Evolutionary conservation across 2,797 vertebrate genomes (phyloP).

Genomic region (Apogon hyalosoma): DNA sequence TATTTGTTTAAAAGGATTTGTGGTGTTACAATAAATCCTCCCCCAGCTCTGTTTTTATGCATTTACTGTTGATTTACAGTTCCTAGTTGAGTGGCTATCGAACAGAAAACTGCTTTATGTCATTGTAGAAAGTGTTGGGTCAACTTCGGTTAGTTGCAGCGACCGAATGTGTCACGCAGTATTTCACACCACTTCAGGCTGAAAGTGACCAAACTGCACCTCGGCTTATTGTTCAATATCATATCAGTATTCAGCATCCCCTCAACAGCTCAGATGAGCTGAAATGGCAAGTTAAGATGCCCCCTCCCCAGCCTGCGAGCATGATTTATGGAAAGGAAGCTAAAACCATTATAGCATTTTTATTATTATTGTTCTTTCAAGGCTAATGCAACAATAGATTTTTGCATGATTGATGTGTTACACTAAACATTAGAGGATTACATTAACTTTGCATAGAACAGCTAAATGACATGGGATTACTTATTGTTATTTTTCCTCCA

Average conservation of each 20-base stretch:
- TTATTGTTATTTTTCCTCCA: conserved; percentile 86
- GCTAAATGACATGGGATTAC: conserved; percentile 88
- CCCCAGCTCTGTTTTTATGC: conserved; percentile 79
- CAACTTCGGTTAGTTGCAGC: conserved; percentile 73
- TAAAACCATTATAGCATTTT: conserved; percentile 89
- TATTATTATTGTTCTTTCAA: conserved; percentile 92
- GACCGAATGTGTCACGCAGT: conserved; percentile 66
- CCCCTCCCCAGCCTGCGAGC: conserved; percentile 70
- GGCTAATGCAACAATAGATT: conserved; percentile 91
- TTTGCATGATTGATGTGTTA: conserved; percentile 89
- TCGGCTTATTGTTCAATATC: conserved; percentile 81
- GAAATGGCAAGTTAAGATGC: conserved; percentile 86
- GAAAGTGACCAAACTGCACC: conserved; percentile 77
- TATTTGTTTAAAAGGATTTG: conserved; percentile 86
- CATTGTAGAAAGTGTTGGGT: conserved; percentile 79
- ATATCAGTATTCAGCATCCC: conserved; percentile 85
- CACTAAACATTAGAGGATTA: conserved; percentile 90
- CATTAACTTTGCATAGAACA: conserved; percentile 89
- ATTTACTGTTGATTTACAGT: conserved; percentile 86
- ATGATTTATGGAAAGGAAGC: conserved; percentile 90
- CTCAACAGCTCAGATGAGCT: conserved; percentile 83
- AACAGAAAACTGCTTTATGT: conserved; percentile 82
- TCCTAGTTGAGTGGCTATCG: conserved; percentile 81
- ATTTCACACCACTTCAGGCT: conserved; percentile 77
- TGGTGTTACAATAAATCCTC: conserved; percentile 80